Base-by-base conservation (phyloP, 2,888 invertebrate species). In the Thymelicus acteon region DNA sequence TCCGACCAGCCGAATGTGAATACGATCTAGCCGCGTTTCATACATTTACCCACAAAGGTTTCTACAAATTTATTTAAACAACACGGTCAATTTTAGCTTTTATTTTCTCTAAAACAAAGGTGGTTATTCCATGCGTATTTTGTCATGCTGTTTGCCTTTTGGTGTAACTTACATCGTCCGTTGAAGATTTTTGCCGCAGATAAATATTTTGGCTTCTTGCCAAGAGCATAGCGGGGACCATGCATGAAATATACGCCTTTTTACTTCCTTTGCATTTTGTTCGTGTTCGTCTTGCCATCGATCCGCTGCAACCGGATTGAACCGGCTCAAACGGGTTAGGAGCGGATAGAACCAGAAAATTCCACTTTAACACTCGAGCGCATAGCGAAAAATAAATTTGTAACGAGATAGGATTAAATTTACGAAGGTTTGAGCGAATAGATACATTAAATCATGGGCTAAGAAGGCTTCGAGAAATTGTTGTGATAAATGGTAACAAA, bases 191-290 rank as follows among this genome's bases (percentile, higher is more conserved):
- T 75, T 74, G 73, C 75, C 75, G 72, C 73, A 76, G 75, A 78
- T 76, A 78, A 77, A 78, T 75, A 77, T 75, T 76, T 77, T 77
- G 77, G 78, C 72, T 48, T 67, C 71, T 64, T 47, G 75, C 77
- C 77, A 78, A 72, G 72, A 75, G 75, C 73, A 72, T 74, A 75
- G 74, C 73, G 74, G 71, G 72, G 72, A 74, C 72, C 74, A 70
- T 73, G 70, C 72, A 75, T 77, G 77, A 77, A 75, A 77, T 77
- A 76, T 77, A 76, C 70, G 73, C 73, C 75, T 75, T 78, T 77
- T 78, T 73, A 78, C 73, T 75, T 77, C 68, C 66, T 71, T 74
- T 71, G 71, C 71, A 71, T 71, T 71, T 74, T 76, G 74, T 73
- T 72, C 73, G 70, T 74, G 74, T 76, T 71, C 68, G 73, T 76